A percentile compares a stretch with the other conserved stretches of the same genome.
These are phyloP conservation scores for Takifugu flavidus DNA, from an alignment of 2,113 vertebrate genomes.

Conservation along the genomic window DNA sequence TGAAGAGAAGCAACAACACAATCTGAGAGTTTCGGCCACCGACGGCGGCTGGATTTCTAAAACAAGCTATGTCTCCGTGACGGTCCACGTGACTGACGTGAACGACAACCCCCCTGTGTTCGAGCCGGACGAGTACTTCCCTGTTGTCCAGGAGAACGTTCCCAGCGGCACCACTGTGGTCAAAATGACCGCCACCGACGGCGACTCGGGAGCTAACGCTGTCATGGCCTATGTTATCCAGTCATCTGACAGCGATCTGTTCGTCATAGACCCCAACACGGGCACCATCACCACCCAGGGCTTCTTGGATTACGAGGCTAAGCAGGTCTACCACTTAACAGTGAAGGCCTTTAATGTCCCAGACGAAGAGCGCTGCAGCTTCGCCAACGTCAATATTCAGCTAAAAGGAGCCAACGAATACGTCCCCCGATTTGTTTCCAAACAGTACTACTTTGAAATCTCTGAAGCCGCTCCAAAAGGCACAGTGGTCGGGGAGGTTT, in stretches of 20 bases:
- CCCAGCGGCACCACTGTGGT: slow-evolving; percentile 95
- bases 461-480: slow-evolving; percentile 90
- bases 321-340: slow-evolving; percentile 91
- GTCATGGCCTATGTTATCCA: slow-evolving; percentile 90
- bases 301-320: slow-evolving; percentile 95
- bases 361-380: slow-evolving; percentile 91
- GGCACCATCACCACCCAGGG: slow-evolving; percentile 96
- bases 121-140: slow-evolving; percentile 84
- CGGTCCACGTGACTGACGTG: slow-evolving; percentile 84
- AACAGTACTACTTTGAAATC: slow-evolving; percentile 95
- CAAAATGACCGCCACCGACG: slow-evolving; percentile 84
- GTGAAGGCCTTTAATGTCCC: slow-evolving; percentile 96
- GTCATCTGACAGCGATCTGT: slow-evolving; percentile 94
- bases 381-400: slow-evolving; percentile 88
- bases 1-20: slow-evolving; percentile 82
- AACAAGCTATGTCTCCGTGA: slow-evolving; percentile 86
- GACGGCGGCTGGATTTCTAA: slow-evolving; percentile 94
- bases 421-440: slow-evolving; percentile 96
- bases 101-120: slow-evolving; percentile 94
- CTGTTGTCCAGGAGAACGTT: slow-evolving; percentile 89
- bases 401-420: slow-evolving; percentile 95
- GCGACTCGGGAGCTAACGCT: slow-evolving; percentile 86
- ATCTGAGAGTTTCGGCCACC: slow-evolving; percentile 84
- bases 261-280: slow-evolving; percentile 94
- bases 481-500: slow-evolving; percentile 90